These are phyloP conservation scores for Melinaea menophilus DNA, from an alignment of 2,888 invertebrate genomes.

Conservation along the genomic window DNA sequence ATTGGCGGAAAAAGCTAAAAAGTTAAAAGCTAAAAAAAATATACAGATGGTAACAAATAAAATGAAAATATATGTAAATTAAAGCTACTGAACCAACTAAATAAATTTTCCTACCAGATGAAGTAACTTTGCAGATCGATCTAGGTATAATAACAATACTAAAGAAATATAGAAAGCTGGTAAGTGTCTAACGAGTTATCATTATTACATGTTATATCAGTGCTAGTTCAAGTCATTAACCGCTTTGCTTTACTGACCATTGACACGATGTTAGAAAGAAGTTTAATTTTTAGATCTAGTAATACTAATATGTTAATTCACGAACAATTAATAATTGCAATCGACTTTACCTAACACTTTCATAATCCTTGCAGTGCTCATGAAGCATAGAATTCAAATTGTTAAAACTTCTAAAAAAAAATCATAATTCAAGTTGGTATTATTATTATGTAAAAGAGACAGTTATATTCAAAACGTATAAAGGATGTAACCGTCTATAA, in stretches of 20 bases:
- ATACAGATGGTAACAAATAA: too few species aligned
- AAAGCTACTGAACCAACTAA: too few species aligned
- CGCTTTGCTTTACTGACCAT: conserved; percentile 3
- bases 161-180: not conserved
- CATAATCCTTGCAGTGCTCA: conserved; percentile 10
- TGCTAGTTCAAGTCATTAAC: conserved; percentile 1
- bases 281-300: not conserved
- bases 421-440: too few species aligned
- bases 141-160: not conserved
- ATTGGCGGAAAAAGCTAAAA: too few species aligned
- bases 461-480: not conserved
- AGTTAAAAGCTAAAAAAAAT: too few species aligned
- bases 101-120: not conserved
- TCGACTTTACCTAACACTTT: conserved; percentile 27
- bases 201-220: conserved; percentile 1
- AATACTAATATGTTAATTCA: conserved; percentile 29
- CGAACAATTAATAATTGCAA: conserved; percentile 25
- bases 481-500: not conserved
- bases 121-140: not conserved
- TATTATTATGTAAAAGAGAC: not conserved
- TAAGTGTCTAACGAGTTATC: conserved; percentile 1
- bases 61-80: too few species aligned
- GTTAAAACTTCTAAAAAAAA: not conserved
- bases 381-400: not conserved
- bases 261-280: not conserved